Conservation (phyloP, 1,140 invertebrate genomes). For the Aradophagus sp. region DNA sequence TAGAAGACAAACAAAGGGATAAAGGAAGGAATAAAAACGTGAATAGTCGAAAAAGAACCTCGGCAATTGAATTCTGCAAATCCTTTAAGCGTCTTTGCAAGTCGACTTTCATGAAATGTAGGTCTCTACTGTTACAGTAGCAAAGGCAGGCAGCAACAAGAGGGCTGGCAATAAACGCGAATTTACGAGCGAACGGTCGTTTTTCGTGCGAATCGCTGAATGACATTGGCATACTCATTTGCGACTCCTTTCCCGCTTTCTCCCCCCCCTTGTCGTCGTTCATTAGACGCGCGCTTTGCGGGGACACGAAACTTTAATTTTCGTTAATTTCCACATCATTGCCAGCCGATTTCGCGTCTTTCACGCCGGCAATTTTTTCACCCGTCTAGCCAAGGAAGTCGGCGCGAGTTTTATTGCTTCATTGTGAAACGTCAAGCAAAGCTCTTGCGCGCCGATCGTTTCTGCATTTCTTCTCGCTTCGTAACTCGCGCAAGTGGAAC, state of each 20-base stretch:
- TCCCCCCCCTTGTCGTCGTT: too few species aligned
- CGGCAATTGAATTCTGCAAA: too few species aligned
- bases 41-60: too few species aligned
- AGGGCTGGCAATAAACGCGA: too few species aligned
- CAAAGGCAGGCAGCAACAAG: too few species aligned
- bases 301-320: conserved; percentile 50
- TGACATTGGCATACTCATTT: too few species aligned
- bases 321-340: conserved; percentile 39
- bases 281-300: conserved; percentile 43
- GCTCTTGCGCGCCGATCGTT: conserved; percentile 59
- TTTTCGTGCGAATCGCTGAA: conserved; percentile 3
- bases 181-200: too few species aligned
- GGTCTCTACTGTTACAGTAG: too few species aligned
- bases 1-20: too few species aligned
- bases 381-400: conserved; percentile 23
- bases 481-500: conserved; percentile 25
- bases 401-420: conserved; percentile 56
- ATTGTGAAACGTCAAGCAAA: conserved; percentile 49
- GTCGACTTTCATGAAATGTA: conserved; percentile 31
- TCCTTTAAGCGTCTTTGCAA: too few species aligned
- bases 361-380: conserved; percentile 10
- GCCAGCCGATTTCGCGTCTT: conserved; percentile 22
- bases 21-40: too few species aligned
- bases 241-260: too few species aligned
- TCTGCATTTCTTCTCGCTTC: conserved; percentile 53